Evolutionary conservation across 1,140 invertebrate species (phyloP), one percentile per base, ranked within the genome.

Genomic region (Psix sp.): DNA sequence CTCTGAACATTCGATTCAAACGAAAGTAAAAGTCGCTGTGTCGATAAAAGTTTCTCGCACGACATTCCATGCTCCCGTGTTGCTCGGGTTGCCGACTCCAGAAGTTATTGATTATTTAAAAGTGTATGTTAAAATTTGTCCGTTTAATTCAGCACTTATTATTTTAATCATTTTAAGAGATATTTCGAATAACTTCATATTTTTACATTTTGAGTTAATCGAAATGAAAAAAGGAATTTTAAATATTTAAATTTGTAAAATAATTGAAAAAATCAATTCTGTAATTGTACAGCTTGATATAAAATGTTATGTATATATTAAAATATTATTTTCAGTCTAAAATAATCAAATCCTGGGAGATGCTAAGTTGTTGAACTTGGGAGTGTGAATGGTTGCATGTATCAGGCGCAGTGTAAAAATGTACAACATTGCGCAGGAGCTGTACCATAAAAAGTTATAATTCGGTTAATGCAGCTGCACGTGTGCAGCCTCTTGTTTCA

Each of bases 361-460:
- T 36, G 39, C 5, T 14, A 17, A 35, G 17, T 20, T 29, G 39
- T 15, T 14, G 24, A n/a, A 43, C 15, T n/a, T 15, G 40, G 14
- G 26, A n/a, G 40, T 9, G 29, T 15, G 21, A 43, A 24, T 15
- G 39, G 52, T 45, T 57, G 52, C 40, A 15, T 45, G 16, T 2
- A 6, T 29, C 40, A 57, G 63, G 63, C 51, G 63, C 52, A 0
- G n/a, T 6, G 35, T 14, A 13, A 31, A 36, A 43, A 45, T 54
- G 15, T 24, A 43, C 18, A 33, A 18, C 35, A 3, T 39, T 39
- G 26, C 11, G 13, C 49, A 39, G 42, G 40, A 31, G 40, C 26
- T 35, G 9, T 9, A 21, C 29, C 35, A 40, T 66, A 66, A 68
- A 59, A 51, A 35, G 42, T 39, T 33, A 54, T 39, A 45, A 52